These are phyloP conservation scores for Percina caprodes DNA, from an alignment of 2,113 vertebrate genomes.

Conservation along the genomic window DNA sequence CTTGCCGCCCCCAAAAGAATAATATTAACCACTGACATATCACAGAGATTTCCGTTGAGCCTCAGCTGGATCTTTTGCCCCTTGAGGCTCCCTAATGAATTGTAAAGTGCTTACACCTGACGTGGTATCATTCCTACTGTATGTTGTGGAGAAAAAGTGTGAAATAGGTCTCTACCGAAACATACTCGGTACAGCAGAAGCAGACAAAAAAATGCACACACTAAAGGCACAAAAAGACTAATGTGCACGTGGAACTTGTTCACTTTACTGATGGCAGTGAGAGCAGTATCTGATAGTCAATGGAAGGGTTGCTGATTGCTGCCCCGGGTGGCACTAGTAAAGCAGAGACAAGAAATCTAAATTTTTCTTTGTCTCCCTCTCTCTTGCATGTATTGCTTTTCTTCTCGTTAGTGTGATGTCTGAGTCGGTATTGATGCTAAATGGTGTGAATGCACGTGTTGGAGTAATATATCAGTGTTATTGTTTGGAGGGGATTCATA, in stretches of 20 bases:
- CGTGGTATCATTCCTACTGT: conserved; percentile 23
- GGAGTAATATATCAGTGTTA: conserved; percentile 9
- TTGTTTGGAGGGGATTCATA: conserved; percentile 9
- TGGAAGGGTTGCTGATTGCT: conserved; percentile 47
- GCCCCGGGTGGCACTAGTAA: conserved; percentile 40
- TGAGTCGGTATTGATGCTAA: conserved; percentile 12
- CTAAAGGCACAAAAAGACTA: background rate
- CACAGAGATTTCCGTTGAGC: conserved; percentile 29
- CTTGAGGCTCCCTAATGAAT: conserved; percentile 53
- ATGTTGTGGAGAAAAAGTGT: conserved; percentile 34
- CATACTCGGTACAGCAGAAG: conserved; percentile 5
- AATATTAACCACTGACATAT: conserved; percentile 30
- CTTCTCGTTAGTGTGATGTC: conserved; percentile 26
- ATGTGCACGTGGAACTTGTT: conserved; percentile 11
- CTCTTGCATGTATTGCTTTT: conserved; percentile 22
- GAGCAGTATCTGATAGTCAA: conserved; percentile 44
- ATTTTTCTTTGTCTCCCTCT: conserved; percentile 11
- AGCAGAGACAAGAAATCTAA: conserved; percentile 23
- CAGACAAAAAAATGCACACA: conserved; percentile 9
- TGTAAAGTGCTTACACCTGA: conserved; percentile 52
- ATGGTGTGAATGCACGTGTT: conserved; percentile 6
- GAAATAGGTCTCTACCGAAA: conserved; percentile 37
- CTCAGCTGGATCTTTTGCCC: conserved; percentile 42
- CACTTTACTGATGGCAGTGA: conserved; percentile 25
- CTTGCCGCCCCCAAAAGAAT: conserved; percentile 3